phyloP scores from a whole-genome alignment of 2,797 vertebrate genomes.

The Sebastolobus altivelis region DNA sequence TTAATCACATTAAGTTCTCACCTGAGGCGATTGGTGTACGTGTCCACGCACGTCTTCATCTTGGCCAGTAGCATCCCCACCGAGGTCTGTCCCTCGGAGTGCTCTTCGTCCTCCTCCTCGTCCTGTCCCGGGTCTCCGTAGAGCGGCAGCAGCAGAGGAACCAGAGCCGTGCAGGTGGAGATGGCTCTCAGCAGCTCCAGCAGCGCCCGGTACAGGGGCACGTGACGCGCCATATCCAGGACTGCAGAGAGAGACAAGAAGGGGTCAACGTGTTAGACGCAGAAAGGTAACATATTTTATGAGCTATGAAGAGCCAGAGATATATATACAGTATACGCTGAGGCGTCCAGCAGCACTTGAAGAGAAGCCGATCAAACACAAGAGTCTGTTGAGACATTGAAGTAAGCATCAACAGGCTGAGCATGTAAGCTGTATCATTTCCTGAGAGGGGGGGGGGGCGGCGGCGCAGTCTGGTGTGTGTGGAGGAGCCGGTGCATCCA shows the following conservation, averaged over 20 bases:
- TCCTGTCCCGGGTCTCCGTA: constrained; percentile 90
- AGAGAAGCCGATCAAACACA: constrained; percentile 24
- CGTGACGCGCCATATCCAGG: constrained; percentile 98
- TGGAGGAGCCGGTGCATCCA: constrained; percentile 10
- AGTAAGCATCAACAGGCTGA: constrained; percentile 7
- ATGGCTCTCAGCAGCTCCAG: constrained; percentile 96
- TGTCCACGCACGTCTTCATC: constrained; percentile 99
- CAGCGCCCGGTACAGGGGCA: constrained; percentile 95
- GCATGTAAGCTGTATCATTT: constrained; percentile 14
- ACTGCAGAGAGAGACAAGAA: constrained; percentile 81
- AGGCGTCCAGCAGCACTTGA: neutral
- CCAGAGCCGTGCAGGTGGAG: constrained; percentile 93
- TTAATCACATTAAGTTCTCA: constrained; percentile 43
- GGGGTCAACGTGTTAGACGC: neutral
- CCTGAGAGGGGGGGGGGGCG: neutral
- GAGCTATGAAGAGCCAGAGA: neutral
- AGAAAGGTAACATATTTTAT: neutral
- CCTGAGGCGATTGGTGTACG: constrained; percentile 98
- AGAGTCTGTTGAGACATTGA: constrained; percentile 22
- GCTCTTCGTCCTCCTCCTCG: constrained; percentile 92
- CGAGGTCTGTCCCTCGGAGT: constrained; percentile 92
- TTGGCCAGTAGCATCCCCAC: constrained; percentile 97
- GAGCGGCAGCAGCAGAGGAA: constrained; percentile 94
- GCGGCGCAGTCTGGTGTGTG: neutral
- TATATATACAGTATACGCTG: neutral